These are phyloP conservation scores for Heliconius cydno DNA, from an alignment of 2,888 invertebrate species.

Conservation along the genomic window DNA sequence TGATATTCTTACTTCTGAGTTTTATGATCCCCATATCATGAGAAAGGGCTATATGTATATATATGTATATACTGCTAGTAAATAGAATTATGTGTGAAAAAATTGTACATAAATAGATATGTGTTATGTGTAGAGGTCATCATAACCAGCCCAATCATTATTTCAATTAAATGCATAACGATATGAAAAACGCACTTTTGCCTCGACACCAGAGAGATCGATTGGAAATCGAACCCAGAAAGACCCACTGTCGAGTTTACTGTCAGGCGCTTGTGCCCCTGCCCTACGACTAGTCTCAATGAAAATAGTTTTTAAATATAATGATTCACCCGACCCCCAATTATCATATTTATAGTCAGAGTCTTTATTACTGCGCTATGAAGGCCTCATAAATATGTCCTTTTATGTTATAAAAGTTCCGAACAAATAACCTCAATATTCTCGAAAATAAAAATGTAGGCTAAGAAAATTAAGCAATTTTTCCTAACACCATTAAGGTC, in stretches of 20 bases:
- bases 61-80: background rate
- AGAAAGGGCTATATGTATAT: conserved; percentile 57
- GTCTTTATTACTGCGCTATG: background rate
- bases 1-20: conserved; percentile 73
- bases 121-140: too few relatives aligned
- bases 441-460: background rate
- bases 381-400: background rate
- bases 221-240: too few relatives aligned
- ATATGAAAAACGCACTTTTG: too few relatives aligned
- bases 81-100: too few relatives aligned
- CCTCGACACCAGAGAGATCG: too few relatives aligned
- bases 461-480: background rate
- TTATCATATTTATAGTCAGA: background rate
- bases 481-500: conserved; percentile 11
- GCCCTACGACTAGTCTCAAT: too few relatives aligned
- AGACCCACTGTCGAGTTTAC: too few relatives aligned
- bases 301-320: background rate
- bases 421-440: background rate
- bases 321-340: background rate
- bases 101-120: too few relatives aligned
- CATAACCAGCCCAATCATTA: too few relatives aligned
- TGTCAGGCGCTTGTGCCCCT: too few relatives aligned
- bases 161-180: too few relatives aligned
- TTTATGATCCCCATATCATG: conserved; percentile 75
- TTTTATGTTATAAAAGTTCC: background rate